Percentiles rank a stretch among this genome's conserved stretches.
Evolutionary conservation across 30 jellyfish, hydroid and myxozoan genomes (phyloP).

Genomic region (Hydra vulgaris): DNA sequence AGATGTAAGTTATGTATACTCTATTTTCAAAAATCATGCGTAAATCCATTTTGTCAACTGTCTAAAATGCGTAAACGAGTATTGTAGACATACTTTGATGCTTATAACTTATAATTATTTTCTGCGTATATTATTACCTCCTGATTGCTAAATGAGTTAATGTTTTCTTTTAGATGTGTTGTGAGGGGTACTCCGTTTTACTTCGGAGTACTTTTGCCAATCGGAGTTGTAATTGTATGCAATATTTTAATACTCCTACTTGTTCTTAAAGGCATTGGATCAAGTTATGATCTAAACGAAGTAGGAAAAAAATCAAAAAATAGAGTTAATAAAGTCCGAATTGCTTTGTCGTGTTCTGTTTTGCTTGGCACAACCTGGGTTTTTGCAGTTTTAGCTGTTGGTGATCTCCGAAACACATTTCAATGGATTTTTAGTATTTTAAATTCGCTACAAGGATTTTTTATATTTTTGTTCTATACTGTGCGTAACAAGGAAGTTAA

Average conservation of each 20-base stretch:
- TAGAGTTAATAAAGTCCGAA: conserved; percentile 22
- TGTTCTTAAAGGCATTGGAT: conserved; percentile 17
- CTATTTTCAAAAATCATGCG: no score
- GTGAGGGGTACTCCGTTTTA: conserved; percentile 27
- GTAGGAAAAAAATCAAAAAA: conserved; percentile 1
- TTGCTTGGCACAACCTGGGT: conserved; percentile 33
- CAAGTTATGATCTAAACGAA: neutral
- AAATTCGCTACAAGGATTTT: conserved; percentile 30
- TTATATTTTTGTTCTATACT: conserved; percentile 20
- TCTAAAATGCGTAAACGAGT: no score
- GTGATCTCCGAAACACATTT: conserved; percentile 25
- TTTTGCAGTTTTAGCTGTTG: conserved; percentile 28
- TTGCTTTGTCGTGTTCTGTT: conserved; percentile 34
- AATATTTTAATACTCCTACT: conserved; percentile 8
- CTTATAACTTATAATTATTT: neutral
- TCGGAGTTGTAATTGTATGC: conserved; percentile 6
- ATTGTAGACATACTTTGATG: no score
- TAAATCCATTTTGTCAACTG: no score
- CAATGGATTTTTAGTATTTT: conserved; percentile 34
- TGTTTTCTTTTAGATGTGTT: conserved; percentile 16
- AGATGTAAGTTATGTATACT: conserved; percentile 18
- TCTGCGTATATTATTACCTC: neutral
- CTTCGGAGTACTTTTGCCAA: conserved; percentile 18
- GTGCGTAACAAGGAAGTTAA: conserved; percentile 16
- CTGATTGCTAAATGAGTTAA: neutral